phyloP scores from a whole-genome alignment of 1,140 invertebrate species.

The Caligus rogercresseyi region DNA sequence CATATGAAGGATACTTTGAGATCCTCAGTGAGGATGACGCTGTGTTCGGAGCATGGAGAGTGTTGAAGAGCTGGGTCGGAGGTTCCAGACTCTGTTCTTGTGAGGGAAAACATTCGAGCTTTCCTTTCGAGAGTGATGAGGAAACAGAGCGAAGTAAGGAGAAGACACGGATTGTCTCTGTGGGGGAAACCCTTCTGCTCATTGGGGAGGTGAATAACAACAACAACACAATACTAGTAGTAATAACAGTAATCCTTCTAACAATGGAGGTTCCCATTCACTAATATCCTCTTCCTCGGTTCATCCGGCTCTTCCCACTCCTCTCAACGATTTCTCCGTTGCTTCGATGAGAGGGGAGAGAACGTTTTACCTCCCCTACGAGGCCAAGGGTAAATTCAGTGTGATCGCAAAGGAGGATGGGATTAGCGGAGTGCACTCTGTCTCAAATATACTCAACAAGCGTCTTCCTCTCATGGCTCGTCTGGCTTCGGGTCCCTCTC shows the following conservation, averaged over 20 bases:
- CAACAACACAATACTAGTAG: too few species aligned
- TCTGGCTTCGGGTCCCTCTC: constrained; percentile 61
- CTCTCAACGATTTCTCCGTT: constrained; percentile 50
- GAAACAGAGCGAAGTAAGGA: constrained; percentile 38
- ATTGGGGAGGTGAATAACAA: constrained; percentile 43
- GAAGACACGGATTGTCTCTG: constrained; percentile 46
- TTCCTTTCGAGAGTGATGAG: constrained; percentile 34
- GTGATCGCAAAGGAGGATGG: constrained; percentile 72
- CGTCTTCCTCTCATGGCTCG: constrained; percentile 72
- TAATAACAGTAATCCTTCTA: constrained; percentile 9
- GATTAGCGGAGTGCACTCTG: constrained; percentile 44
- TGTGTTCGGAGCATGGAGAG: constrained; percentile 72
- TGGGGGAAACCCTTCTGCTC: constrained; percentile 59
- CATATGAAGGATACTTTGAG: constrained; percentile 80
- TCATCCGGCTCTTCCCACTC: neutral
- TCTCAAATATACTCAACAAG: constrained; percentile 61
- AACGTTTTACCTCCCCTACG: constrained; percentile 58
- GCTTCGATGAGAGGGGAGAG: constrained; percentile 63
- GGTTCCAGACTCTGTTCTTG: constrained; percentile 57
- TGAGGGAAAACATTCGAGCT: constrained; percentile 65
- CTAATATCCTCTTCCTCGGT: neutral
- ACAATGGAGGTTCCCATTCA: neutral
- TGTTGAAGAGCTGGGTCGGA: constrained; percentile 56
- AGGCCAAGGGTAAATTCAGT: constrained; percentile 73
- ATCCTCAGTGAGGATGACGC: constrained; percentile 72